Conservation (phyloP, 2,113 vertebrate species). For the Nymphicus hollandicus region DNA sequence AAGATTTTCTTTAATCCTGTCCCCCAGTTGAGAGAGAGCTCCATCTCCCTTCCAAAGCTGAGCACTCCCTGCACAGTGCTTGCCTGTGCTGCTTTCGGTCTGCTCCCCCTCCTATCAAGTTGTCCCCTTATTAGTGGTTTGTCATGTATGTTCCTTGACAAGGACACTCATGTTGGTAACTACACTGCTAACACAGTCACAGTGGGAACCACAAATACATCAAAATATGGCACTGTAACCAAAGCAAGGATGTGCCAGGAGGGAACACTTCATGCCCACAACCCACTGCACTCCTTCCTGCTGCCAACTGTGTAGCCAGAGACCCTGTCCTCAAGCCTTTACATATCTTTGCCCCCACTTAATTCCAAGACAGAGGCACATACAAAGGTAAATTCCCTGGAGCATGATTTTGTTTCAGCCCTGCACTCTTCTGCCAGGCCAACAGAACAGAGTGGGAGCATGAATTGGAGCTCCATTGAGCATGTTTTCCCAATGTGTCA, state of each 20-base stretch:
- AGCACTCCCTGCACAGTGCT: neutral
- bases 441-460: neutral
- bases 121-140: neutral
- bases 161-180: neutral
- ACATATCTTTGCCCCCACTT: neutral
- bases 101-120: neutral
- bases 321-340: neutral
- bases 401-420: neutral
- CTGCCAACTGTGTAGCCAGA: neutral
- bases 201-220: neutral
- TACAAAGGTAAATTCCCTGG: neutral
- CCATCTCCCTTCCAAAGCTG: fast-evolving
- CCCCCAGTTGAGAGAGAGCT: fast-evolving
- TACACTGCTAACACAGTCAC: neutral
- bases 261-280: fast-evolving
- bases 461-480: neutral
- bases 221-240: fast-evolving
- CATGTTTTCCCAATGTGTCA: neutral
- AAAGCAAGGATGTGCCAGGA: neutral
- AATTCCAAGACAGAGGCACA: neutral
- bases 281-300: neutral
- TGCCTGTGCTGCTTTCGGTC: fast-evolving
- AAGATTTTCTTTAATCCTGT: neutral
- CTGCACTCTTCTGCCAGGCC: neutral
- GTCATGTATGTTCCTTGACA: neutral